These are phyloP conservation scores for Phrixothrix hirtus DNA, from an alignment of 2,888 invertebrate species.

Conservation along the genomic window DNA sequence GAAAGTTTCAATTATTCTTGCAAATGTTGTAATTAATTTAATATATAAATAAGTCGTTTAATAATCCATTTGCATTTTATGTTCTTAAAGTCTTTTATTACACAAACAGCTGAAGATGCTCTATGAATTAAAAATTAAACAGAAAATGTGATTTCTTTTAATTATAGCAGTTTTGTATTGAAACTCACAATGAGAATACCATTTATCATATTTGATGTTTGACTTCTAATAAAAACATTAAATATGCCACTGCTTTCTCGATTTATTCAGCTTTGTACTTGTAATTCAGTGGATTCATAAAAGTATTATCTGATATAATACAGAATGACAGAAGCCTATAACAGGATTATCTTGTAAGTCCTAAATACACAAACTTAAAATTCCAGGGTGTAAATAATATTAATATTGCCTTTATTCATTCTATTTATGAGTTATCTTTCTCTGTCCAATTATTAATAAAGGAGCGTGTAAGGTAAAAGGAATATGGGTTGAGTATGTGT, in stretches of 20 bases:
- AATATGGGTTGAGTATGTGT: constrained; percentile 6
- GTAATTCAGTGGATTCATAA: constrained; percentile 20
- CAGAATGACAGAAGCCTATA: constrained; percentile 17
- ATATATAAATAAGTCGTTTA: too few relatives aligned
- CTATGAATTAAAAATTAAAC: not conserved
- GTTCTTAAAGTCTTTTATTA: not conserved
- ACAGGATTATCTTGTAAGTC: constrained; percentile 14
- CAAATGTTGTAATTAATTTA: too few relatives aligned
- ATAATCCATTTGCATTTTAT: not conserved
- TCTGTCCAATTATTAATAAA: constrained; percentile 6
- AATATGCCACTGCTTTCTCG: not conserved
- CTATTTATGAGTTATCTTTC: constrained; percentile 3
- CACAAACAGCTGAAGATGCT: not conserved
- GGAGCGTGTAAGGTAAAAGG: constrained; percentile 8
- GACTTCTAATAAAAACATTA: too few relatives aligned
- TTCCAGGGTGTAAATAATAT: constrained; percentile 14
- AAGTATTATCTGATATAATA: constrained; percentile 16
- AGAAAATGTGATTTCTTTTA: not conserved
- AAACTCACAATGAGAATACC: too few relatives aligned
- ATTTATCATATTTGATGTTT: too few relatives aligned
- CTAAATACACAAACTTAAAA: constrained; percentile 20
- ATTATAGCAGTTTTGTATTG: too few relatives aligned
- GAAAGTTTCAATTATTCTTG: too few relatives aligned
- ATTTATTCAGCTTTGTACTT: constrained; percentile 15
- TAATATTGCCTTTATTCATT: constrained; percentile 11